Conservation (phyloP, 2,797 vertebrate species). For the Dipus sagitta region DNA sequence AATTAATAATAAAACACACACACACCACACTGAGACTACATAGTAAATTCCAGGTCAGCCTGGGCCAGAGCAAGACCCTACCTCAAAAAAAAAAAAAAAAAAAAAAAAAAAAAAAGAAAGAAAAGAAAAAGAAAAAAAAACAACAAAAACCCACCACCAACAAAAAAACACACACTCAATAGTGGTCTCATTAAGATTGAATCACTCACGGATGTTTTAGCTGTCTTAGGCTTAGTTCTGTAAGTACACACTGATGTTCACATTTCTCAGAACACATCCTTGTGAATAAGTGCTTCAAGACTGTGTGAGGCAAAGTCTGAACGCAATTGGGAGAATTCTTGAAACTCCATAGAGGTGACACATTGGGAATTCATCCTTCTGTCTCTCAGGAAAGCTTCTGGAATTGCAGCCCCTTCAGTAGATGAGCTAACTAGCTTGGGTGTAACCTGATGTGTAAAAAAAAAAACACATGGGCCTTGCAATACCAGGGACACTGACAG, state of each 20-base stretch:
- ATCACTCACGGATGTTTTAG: neutral
- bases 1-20: neutral
- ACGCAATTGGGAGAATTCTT: neutral
- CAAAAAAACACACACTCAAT: too few relatives aligned
- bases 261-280: neutral
- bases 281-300: neutral
- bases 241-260: neutral
- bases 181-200: neutral
- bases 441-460: neutral
- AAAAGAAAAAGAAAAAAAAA: too few relatives aligned
- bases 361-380: neutral
- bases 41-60: too few relatives aligned
- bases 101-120: too few relatives aligned
- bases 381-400: neutral
- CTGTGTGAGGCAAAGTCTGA: neutral
- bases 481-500: too few relatives aligned
- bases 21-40: neutral
- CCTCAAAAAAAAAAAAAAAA: too few relatives aligned
- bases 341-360: neutral
- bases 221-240: neutral
- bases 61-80: too few relatives aligned
- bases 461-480: neutral
- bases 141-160: too few relatives aligned
- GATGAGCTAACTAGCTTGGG: neutral
- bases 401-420: neutral